Evolutionary conservation across 2,888 invertebrate species (phyloP).

Genomic region (Epiblema foenella): DNA sequence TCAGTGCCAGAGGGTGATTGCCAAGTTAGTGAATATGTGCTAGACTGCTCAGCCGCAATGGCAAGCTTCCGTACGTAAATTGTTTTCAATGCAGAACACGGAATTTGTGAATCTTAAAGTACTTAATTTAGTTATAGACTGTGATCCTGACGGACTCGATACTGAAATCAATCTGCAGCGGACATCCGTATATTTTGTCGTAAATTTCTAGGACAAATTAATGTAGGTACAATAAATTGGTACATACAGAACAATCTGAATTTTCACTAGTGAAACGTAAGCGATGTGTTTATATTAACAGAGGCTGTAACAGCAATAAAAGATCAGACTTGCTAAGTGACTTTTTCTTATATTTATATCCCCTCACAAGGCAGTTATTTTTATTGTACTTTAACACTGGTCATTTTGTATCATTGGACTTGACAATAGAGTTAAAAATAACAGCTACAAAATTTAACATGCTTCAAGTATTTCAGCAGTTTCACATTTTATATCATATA

Average conservation of each 20-base stretch:
- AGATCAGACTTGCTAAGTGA: conserved; percentile 72
- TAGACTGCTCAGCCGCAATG: conserved; percentile 65
- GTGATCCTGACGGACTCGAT: conserved; percentile 59
- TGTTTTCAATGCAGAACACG: conserved; percentile 53
- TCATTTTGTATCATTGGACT: conserved; percentile 9
- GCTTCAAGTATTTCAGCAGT: background rate
- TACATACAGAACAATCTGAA: conserved; percentile 73
- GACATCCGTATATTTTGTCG: conserved; percentile 59
- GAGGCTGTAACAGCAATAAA: conserved; percentile 84
- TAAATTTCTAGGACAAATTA: conserved; percentile 48
- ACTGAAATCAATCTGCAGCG: conserved; percentile 50
- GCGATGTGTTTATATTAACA: conserved; percentile 80
- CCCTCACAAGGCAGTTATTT: conserved; percentile 6
- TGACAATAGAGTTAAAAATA: background rate
- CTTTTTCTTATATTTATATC: conserved; percentile 54
- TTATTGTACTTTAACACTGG: conserved; percentile 30
- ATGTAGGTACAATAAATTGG: conserved; percentile 56
- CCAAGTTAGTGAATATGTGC: background rate
- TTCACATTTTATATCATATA: background rate
- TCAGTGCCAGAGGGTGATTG: background rate
- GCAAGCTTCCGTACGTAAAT: conserved; percentile 59
- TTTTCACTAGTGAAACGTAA: conserved; percentile 77
- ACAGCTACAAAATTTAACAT: background rate
- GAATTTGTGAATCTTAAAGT: conserved; percentile 55
- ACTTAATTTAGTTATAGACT: conserved; percentile 76